Evolutionary conservation across 2,113 vertebrate species (phyloP), one percentile per base, ranked within the genome.

Genomic region (Mus pahari): DNA sequence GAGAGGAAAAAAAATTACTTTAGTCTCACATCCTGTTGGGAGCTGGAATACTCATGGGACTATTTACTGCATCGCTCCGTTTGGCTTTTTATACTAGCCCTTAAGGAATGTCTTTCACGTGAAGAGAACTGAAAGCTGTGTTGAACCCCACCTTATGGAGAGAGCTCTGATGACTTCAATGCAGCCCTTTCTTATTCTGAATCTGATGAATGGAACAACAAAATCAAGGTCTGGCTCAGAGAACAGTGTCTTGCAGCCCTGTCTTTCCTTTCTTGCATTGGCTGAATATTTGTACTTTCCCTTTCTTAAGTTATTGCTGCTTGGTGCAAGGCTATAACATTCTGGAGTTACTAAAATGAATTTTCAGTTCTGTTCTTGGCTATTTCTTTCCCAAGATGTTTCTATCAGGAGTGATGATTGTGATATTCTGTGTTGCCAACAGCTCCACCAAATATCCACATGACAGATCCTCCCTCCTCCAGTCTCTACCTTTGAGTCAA

Each of bases 1-100:
- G 60, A 94, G n/a, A 87, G 22, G 48, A 48, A 86, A 82, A 87
- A 70, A 70, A 74, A 70, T 74, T 71, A 74, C 55, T 31, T 95
- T 73, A 92, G 78, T 60, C 14, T 7, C 22, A 28, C 10, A 89
- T 91, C 82, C 31, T 93, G 4, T 86, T 84, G 79, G n/a, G n/a
- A 91, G 0, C 13, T 33, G 94, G 78, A 87, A 26, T 87, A 75
- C 50, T 74, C 71, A 48, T 26, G 75, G 24, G n/a, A 75, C 26
- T 53, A 86, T 39, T 42, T 55, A 13, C 74, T 33, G 16, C 58
- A 96, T 31, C 14, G 39, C 28, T 55, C 66, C 45, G 78, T 88
- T 94, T 79, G 48, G 42, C 75, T 92, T 86, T 94, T 95, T 86
- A 22, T 91, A 81, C 50, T 50, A 4, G 84, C 42, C 92, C 39